Evolutionary conservation across 2,797 vertebrate genomes (phyloP), one percentile per base, ranked within the genome.

Genomic region (Crypturellus tataupa): DNA sequence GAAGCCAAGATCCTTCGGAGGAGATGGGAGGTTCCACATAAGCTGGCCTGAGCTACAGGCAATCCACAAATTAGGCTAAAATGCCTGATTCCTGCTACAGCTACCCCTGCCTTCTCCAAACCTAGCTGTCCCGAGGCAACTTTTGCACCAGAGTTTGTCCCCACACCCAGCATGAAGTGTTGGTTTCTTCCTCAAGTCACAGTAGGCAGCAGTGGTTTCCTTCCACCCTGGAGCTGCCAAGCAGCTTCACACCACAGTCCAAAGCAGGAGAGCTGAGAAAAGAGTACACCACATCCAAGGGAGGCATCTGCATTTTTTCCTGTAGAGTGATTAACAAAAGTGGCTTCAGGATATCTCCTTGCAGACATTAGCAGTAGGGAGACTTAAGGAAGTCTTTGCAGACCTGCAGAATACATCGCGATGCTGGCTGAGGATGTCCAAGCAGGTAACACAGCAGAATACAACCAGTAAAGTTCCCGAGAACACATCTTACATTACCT

Each of bases 231-330:
- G 37, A 72, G 49, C 33, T 79, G 39, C n/a, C 51, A 27, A 5
- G 27, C 33, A 29, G 55, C 19, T 40, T 72, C 67, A 39, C 40
- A 68, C 23, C 59, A 39, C n/a, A 80, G 65, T 5, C 44, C 60
- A 51, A 33, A 0, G 0, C 15, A 40, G 39, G 39, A 33, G 35
- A 29, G 53, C 23, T 44, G 76, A 65, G 62, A 56, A 17, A 0
- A 0, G 29, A 37, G 42, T 39, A 42, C 73, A 59, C 39, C 33
- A 44, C 23, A 42, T 25, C 21, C 31, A 39, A 0, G 0, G 23
- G 18, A 13, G 25, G 12, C 33, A 65, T 11, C 39, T 9, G 4
- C 6, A 51, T 19, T 73, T 39, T 39, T 46, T 60, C 9, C 44
- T 37, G 63, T 1, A 0, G 40, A 68, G 68, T 23, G 58, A 15